Percentiles rank a stretch among this genome's conserved stretches.
These are phyloP conservation scores for Entomyzon cyanotis DNA, from an alignment of 2,113 vertebrate species.

Conservation along the genomic window DNA sequence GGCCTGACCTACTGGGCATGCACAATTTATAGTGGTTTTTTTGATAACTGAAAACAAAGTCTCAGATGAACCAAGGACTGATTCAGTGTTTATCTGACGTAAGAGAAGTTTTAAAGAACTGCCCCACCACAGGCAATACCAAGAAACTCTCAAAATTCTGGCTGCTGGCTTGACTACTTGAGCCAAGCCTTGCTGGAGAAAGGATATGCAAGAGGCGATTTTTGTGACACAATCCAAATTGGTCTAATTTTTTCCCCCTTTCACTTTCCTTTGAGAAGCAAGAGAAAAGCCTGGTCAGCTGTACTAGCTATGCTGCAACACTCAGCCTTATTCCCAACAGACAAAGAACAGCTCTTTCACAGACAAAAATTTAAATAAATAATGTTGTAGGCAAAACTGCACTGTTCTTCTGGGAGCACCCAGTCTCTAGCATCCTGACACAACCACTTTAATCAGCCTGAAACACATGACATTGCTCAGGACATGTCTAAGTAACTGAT, in stretches of 20 bases:
- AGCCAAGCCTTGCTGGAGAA: slow-evolving; percentile 24
- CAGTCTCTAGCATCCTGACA: slow-evolving; percentile 8
- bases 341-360: slow-evolving; percentile 4
- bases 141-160: slow-evolving; percentile 32
- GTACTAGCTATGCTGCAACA: neutral
- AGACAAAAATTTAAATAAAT: neutral
- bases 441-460: slow-evolving; percentile 1
- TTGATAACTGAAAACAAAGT: neutral
- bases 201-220: slow-evolving; percentile 5
- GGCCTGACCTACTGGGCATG: neutral
- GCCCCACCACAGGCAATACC: neutral
- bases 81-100: slow-evolving; percentile 34
- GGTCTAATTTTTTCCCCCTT: neutral
- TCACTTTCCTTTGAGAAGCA: slow-evolving; percentile 38
- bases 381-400: neutral
- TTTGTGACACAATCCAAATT: neutral
- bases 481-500: neutral
- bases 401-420: neutral
- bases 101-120: neutral
- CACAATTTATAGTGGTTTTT: neutral
- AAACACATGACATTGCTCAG: neutral
- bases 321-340: neutral
- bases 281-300: slow-evolving; percentile 50
- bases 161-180: neutral
- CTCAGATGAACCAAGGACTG: neutral